A percentile compares a stretch with the other conserved stretches of the same genome.
Evolutionary conservation across 2,113 vertebrate species (phyloP).

Genomic region (Petrocephalus zakoni): DNA sequence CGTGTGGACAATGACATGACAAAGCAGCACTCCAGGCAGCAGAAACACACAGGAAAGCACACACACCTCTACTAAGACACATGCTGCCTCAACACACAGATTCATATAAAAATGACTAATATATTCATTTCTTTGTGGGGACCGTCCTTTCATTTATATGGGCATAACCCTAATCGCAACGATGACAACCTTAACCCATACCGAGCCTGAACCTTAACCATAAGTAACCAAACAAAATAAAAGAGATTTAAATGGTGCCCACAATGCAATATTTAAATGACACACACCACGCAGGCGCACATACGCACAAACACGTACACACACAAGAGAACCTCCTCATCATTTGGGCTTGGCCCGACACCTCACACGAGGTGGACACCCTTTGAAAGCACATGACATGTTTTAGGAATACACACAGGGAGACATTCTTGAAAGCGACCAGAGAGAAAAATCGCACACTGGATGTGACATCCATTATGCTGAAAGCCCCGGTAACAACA

Average conservation of each 20-base stretch:
- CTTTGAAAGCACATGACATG: not conserved
- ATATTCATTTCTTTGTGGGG: too few species aligned
- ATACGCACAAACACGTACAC: not conserved
- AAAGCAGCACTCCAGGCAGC: not conserved
- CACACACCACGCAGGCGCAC: not conserved
- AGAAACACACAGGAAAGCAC: not conserved
- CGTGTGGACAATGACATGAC: not conserved
- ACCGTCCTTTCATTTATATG: too few species aligned
- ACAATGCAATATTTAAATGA: too few species aligned
- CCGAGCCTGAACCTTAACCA: too few species aligned
- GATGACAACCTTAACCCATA: too few species aligned
- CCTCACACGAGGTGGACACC: not conserved
- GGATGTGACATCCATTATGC: slow-evolving; percentile 1
- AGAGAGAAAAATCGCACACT: not conserved
- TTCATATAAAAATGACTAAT: not conserved
- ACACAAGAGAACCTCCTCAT: not conserved
- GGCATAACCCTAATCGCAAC: too few species aligned
- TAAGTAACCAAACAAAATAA: too few species aligned
- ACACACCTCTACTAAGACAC: not conserved
- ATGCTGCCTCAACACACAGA: not conserved
- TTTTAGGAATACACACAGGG: not conserved
- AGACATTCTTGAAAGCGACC: slow-evolving; percentile 4
- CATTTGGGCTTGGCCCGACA: not conserved
- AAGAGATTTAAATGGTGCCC: too few species aligned
- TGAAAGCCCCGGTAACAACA: not conserved